A percentile compares a stretch with the other conserved stretches of the same genome.
phyloP scores from a whole-genome alignment of 2,113 vertebrate species.

The Engystomops pustulosus region DNA sequence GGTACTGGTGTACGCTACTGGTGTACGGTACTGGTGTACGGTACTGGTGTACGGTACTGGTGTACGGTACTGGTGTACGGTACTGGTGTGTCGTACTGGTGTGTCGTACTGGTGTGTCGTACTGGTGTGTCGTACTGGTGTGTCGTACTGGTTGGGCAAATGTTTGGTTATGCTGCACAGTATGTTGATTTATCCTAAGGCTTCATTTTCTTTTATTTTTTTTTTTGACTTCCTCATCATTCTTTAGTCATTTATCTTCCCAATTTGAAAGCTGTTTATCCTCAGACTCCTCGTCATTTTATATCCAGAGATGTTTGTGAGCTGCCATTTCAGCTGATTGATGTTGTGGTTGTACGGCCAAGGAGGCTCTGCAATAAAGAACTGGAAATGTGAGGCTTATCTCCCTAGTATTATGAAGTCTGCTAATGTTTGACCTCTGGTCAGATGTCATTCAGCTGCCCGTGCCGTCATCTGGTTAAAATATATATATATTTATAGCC shows the following conservation, averaged over 20 bases:
- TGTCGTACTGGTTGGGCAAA: too few species aligned
- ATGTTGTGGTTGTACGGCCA: not conserved
- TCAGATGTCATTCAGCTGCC: not conserved
- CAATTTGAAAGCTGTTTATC: not conserved
- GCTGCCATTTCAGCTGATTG: conserved; percentile 15
- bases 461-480: not conserved
- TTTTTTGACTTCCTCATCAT: not conserved
- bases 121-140: too few species aligned
- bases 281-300: not conserved
- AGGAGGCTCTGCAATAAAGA: not conserved
- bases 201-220: too few species aligned
- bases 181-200: too few species aligned
- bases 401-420: not conserved
- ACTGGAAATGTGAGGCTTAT: not conserved
- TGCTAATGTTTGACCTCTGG: conserved; percentile 5
- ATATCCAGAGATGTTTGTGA: not conserved
- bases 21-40: too few species aligned
- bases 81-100: too few species aligned
- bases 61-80: too few species aligned
- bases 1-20: too few species aligned
- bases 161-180: too few species aligned
- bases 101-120: too few species aligned
- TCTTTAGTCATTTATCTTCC: not conserved
- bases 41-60: too few species aligned
- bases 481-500: not conserved